Conservation (phyloP, 2,888 invertebrate species). For the Pristionchus exspectatus region DNA sequence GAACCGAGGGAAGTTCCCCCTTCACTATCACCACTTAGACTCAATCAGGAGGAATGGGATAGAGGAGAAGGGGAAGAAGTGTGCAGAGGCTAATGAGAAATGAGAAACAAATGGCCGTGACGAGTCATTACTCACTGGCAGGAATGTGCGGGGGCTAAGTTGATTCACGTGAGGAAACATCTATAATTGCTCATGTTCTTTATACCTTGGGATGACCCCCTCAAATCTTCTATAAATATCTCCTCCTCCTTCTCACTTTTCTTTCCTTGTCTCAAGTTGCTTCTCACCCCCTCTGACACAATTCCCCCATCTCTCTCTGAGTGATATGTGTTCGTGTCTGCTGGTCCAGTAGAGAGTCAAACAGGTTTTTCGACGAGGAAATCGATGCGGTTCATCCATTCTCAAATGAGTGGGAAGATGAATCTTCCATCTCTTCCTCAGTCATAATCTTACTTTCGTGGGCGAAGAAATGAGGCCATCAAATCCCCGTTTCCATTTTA, state of each 20-base stretch:
- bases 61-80: constrained; percentile 10
- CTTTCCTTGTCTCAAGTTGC: background rate
- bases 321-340: constrained; percentile 6
- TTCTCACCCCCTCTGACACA: background rate
- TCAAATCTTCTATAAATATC: background rate
- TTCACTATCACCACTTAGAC: background rate
- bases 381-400: background rate
- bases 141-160: constrained; percentile 12
- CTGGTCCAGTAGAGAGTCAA: background rate
- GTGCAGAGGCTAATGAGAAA: background rate
- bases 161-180: background rate
- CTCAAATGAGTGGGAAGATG: background rate
- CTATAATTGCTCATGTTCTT: constrained; percentile 12
- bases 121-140: background rate
- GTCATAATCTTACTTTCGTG: constrained; percentile 20
- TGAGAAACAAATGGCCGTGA: background rate
- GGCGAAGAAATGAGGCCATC: constrained; percentile 35
- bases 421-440: background rate
- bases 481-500: constrained; percentile 39
- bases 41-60: background rate
- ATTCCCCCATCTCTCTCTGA: background rate
- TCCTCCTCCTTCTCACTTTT: background rate
- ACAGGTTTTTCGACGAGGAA: background rate
- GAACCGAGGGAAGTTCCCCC: background rate
- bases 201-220: constrained; percentile 8